Evolutionary conservation across 2,888 invertebrate species (phyloP).

Genomic region (Criorhina ranunculi): DNA sequence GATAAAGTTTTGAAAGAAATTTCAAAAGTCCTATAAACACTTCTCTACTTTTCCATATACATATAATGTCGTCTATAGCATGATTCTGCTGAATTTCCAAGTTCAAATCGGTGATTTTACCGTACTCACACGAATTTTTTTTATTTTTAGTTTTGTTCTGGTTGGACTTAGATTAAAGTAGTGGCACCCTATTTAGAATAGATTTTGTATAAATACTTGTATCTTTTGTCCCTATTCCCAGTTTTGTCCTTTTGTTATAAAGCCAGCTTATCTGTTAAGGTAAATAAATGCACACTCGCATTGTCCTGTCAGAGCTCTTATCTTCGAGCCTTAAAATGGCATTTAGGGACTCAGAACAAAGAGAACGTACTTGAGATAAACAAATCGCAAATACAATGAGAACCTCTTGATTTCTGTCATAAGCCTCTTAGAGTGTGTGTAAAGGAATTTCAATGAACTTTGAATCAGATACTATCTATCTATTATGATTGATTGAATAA

Average conservation of each 20-base stretch:
- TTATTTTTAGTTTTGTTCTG: slow-evolving; percentile 2
- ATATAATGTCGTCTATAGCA: too few relatives aligned
- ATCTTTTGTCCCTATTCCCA: not conserved
- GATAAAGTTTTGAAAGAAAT: too few relatives aligned
- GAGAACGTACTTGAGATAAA: slow-evolving; percentile 49
- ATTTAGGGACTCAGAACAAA: slow-evolving; percentile 28
- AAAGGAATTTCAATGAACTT: slow-evolving; percentile 14
- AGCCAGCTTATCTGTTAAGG: slow-evolving; percentile 39
- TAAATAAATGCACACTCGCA: slow-evolving; percentile 54
- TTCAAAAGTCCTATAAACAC: too few relatives aligned
- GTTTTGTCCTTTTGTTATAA: slow-evolving; percentile 36
- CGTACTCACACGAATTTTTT: too few relatives aligned
- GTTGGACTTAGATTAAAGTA: too few relatives aligned
- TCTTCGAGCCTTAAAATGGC: not conserved
- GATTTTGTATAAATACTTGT: not conserved
- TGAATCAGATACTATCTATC: slow-evolving; percentile 21
- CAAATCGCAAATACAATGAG: slow-evolving; percentile 40
- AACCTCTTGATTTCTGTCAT: slow-evolving; percentile 57
- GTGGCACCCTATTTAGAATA: too few relatives aligned
- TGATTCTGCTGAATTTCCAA: too few relatives aligned
- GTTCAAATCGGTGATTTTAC: too few relatives aligned
- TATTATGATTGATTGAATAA: slow-evolving; percentile 23
- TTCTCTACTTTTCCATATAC: too few relatives aligned
- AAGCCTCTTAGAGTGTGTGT: slow-evolving; percentile 41
- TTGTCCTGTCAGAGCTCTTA: slow-evolving; percentile 6